Base-by-base conservation (phyloP, 2,888 invertebrate genomes). In the Belgica antarctica region DNA sequence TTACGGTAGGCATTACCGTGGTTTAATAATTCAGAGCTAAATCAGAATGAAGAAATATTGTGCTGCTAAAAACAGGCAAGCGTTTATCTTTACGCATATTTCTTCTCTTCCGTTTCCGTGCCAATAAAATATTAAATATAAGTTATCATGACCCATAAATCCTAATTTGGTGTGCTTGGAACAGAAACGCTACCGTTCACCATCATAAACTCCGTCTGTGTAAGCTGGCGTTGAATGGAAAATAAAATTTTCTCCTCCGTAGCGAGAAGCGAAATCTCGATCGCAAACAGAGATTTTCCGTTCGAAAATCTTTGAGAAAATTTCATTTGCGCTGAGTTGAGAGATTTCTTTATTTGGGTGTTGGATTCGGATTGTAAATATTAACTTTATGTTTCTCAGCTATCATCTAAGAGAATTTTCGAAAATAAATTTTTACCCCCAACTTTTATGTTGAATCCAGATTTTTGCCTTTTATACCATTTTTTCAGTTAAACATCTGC, bases 351-450 rank as follows among this genome's bases (percentile, higher is more conserved):
- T 31, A 5, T 52, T 52, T 19, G 52, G 52, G 28, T 61, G 36
- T 41, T 41, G 61, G 65, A 65, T 65, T 65, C 65, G 65, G 65
- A 46, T 65, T 46, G 65, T 65, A 65, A 65, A 65, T 65, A 47
- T 65, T 25, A 47, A 47, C 27, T 65, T 65, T 65, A 65, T 65
- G 65, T 17, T 46, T n/a, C 52, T 22, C 52, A 52, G 22, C 52
- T 22, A n/a, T 52, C 52, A 52, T 52, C 3, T 3, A 8, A 17
- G 52, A 52, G 52, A 52, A 52, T 52, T 59, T 59, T 59, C 59
- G 59, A 59, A 59, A 59, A 27, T 59, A 59, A 59, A 59, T 59
- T 59, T 59, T 27, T n/a, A n/a, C 27, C 52, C 8, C 52, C 52
- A 15, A 41, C 5, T 52, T 59, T 27, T 59, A 15, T 46, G 65